Conservation (phyloP, 35 echinoderm and acorn worm species). For the Lytechinus pictus region DNA sequence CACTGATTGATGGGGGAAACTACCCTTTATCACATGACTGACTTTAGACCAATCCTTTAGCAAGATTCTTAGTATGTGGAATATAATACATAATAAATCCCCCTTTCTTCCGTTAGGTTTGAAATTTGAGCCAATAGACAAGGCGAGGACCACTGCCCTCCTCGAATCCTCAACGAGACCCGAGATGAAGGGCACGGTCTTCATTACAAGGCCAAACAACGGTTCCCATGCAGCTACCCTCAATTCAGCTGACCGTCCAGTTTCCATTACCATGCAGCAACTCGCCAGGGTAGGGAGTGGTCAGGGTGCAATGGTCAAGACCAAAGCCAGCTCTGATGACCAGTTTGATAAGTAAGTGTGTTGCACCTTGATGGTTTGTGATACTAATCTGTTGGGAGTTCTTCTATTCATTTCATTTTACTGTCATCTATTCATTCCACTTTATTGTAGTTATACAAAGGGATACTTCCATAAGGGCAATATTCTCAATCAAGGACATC, state of each 20-base stretch:
- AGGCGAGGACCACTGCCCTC: not conserved
- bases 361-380: not conserved
- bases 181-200: not conserved
- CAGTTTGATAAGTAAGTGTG: conserved; percentile 9
- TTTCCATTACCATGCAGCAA: not conserved
- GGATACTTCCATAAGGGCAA: too few relatives aligned
- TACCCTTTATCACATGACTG: too few relatives aligned
- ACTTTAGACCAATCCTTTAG: too few relatives aligned
- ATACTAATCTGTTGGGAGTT: not conserved
- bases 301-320: not conserved
- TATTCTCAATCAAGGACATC: too few relatives aligned
- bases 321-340: not conserved
- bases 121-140: not conserved
- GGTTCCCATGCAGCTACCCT: not conserved
- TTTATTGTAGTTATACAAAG: too few relatives aligned
- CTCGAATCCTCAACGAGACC: not conserved
- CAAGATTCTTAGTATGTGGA: too few relatives aligned
- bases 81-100: too few relatives aligned
- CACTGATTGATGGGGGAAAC: too few relatives aligned
- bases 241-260: not conserved
- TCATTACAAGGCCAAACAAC: not conserved
- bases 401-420: too few relatives aligned
- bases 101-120: not conserved
- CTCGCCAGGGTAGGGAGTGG: not conserved
- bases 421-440: too few relatives aligned